Evolutionary conservation across 1,140 invertebrate genomes (phyloP), one percentile per base, ranked within the genome.

Genomic region (Cryptotermes secundus): DNA sequence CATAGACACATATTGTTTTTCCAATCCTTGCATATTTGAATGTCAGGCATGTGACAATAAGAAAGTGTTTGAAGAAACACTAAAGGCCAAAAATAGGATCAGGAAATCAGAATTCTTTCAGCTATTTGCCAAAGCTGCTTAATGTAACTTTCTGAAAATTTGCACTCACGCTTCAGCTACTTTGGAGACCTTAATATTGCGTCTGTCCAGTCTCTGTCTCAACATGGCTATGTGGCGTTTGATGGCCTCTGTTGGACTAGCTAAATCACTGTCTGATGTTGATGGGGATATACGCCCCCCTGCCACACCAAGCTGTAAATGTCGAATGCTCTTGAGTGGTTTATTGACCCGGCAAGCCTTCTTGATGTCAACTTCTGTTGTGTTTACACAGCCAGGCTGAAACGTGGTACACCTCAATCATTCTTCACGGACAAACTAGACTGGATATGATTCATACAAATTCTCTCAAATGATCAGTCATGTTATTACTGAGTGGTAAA

Each of bases 351-450:
- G 93, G 89, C 97, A 99, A 42, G 97, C 94, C 91, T 99, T 99
- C 89, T 98, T 98, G 53, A 99, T 98, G 90, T 99, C 98, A 88
- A 99, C 93, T 91, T 99, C 99, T 1, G 98, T 99, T 16, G 99
- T 99, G 90, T 99, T 99, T 7, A 99, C 97, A 91, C 97, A 99
- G 35, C 98, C 98, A 59, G 99, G 99, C 96, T 98, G 88, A 84
- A 91, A 91, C 26, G 36, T 36, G 36, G 36, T n/a, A 49, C 19
- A 19, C 19, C 45, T 19, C 45, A 12, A 38, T 6, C 38, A 38
- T 6, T 38, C 4, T 38, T 38, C 45, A 12, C 16, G 22, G 22
- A 0, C 45, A 49, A 49, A 49, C 45, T 19, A 49, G 3, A 49
- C 12, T 49, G 45, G 12, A 49, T 19, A 49, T 49, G 45, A 49